phyloP scores from a whole-genome alignment of 2,888 invertebrate species.

The Philhelius pedissequus region DNA sequence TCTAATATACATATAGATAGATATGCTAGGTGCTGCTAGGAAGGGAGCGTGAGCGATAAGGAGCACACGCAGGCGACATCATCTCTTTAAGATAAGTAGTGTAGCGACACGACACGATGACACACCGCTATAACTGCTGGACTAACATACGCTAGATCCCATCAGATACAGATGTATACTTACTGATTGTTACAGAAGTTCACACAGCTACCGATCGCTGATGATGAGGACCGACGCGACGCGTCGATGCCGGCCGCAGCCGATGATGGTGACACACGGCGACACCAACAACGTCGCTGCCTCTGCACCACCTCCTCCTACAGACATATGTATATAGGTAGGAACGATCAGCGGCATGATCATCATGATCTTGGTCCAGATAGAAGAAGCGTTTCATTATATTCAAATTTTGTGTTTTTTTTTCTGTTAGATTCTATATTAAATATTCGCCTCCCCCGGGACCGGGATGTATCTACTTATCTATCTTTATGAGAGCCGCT shows the following conservation, averaged over 20 bases:
- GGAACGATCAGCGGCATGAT: constrained; percentile 13
- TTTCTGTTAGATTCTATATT: not conserved
- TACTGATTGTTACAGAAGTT: constrained; percentile 37
- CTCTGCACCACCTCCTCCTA: not conserved
- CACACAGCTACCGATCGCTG: constrained; percentile 41
- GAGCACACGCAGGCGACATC: constrained; percentile 46
- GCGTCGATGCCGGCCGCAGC: not conserved
- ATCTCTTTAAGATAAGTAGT: constrained; percentile 41
- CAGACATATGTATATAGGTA: too few species aligned
- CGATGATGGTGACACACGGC: not conserved
- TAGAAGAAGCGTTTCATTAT: constrained; percentile 64
- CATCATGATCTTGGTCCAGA: constrained; percentile 40
- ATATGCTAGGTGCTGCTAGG: not conserved
- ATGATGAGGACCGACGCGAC: not conserved
- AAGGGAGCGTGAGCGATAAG: constrained; percentile 36
- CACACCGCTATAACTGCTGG: not conserved
- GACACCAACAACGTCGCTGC: not conserved
- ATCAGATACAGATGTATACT: constrained; percentile 14
- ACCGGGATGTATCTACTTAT: constrained; percentile 24
- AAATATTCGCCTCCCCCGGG: constrained; percentile 45
- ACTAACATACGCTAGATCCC: constrained; percentile 23
- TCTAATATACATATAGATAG: not conserved
- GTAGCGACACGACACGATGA: constrained; percentile 14
- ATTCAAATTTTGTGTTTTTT: constrained; percentile 22
- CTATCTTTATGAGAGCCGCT: constrained; percentile 12